Conservation (phyloP, 2,888 invertebrate species). For the Melanophora roralis region DNA sequence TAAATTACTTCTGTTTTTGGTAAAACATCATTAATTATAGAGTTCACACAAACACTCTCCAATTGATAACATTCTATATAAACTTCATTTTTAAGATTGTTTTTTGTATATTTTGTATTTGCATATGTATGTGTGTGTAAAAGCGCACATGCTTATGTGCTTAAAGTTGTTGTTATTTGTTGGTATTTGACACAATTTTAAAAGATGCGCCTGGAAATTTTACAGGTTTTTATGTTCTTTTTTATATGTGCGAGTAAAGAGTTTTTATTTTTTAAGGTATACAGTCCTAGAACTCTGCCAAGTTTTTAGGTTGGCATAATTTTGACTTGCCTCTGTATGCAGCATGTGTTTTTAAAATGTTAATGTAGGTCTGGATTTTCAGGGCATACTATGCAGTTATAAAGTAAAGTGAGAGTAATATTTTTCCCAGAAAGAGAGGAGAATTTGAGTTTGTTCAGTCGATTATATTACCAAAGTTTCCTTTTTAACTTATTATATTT, state of each 20-base stretch:
- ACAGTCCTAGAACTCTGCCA: constrained; percentile 54
- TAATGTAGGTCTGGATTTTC: constrained; percentile 76
- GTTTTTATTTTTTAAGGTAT: constrained; percentile 14
- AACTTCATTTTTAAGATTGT: constrained; percentile 1
- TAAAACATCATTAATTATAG: too few relatives aligned
- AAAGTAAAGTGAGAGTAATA: constrained; percentile 31
- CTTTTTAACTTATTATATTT: too few relatives aligned
- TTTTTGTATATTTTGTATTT: background rate
- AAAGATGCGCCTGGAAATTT: constrained; percentile 61
- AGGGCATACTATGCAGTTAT: constrained; percentile 64
- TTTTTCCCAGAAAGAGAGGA: background rate
- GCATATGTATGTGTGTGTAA: background rate
- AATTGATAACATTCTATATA: background rate
- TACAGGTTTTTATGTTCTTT: constrained; percentile 48
- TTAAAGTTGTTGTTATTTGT: constrained; percentile 41
- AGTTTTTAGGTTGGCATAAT: constrained; percentile 73
- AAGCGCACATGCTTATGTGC: constrained; percentile 6
- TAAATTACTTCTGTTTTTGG: too few relatives aligned
- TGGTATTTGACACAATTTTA: constrained; percentile 63
- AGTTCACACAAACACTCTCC: background rate
- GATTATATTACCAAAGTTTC: too few relatives aligned
- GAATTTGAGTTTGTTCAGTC: too few relatives aligned
- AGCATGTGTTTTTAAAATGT: constrained; percentile 61
- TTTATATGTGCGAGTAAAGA: background rate
- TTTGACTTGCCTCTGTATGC: constrained; percentile 65